phyloP scores from a whole-genome alignment of 2,797 vertebrate species.

The Miichthys miiuy region DNA sequence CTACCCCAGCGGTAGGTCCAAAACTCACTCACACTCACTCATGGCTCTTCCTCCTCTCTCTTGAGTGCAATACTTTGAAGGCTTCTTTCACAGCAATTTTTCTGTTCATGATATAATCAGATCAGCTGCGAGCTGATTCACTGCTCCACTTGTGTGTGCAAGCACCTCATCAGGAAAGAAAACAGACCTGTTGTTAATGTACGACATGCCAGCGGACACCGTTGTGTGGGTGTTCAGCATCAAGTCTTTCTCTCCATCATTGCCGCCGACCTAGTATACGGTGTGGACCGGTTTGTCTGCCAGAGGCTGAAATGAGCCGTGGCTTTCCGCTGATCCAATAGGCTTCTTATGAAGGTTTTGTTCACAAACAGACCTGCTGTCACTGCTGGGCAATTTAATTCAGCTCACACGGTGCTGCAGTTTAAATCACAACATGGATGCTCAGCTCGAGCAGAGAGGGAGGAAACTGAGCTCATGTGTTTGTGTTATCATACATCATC shows the following conservation, averaged over 20 bases:
- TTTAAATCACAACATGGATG: slow-evolving; percentile 59
- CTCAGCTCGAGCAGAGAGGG: slow-evolving; percentile 29
- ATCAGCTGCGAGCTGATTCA: slow-evolving; percentile 63
- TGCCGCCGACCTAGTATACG: slow-evolving; percentile 38
- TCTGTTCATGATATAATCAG: slow-evolving; percentile 47
- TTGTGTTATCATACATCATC: neutral
- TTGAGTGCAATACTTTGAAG: no score
- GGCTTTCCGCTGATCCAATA: slow-evolving; percentile 53
- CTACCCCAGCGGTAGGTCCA: slow-evolving; percentile 92
- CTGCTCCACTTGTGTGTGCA: slow-evolving; percentile 33
- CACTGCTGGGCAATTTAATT: slow-evolving; percentile 62
- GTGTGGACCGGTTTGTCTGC: slow-evolving; percentile 62
- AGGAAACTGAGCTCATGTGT: slow-evolving; percentile 15
- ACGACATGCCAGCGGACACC: slow-evolving; percentile 47
- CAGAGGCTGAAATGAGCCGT: slow-evolving; percentile 58
- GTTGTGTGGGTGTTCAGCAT: slow-evolving; percentile 62
- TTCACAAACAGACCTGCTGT: slow-evolving; percentile 63
- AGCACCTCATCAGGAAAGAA: slow-evolving; percentile 33
- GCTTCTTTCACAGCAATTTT: slow-evolving; percentile 16
- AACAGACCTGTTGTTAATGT: slow-evolving; percentile 45
- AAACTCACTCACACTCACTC: slow-evolving; percentile 7
- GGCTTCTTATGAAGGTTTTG: slow-evolving; percentile 62
- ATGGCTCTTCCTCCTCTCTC: neutral
- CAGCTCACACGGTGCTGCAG: slow-evolving; percentile 36
- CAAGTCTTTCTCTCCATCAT: slow-evolving; percentile 25